These are phyloP conservation scores for Paraescarpia echinospica DNA, from an alignment of 1,140 invertebrate species.

Conservation along the genomic window DNA sequence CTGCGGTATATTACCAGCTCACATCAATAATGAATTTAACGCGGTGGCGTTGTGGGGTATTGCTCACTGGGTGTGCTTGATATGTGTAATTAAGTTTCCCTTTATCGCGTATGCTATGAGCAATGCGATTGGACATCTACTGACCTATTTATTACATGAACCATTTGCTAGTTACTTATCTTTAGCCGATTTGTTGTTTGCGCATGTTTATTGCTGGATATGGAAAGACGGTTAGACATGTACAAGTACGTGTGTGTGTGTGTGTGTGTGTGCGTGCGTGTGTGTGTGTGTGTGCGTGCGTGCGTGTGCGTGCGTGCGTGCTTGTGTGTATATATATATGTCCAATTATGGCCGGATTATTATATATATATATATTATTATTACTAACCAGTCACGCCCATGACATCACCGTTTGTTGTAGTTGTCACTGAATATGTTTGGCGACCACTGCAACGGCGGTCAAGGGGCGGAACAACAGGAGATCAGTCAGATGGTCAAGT, in stretches of 20 bases:
- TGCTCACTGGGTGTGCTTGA: neutral
- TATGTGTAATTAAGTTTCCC: neutral
- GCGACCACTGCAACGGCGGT: slow-evolving; percentile 27
- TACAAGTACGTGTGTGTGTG: too few species aligned
- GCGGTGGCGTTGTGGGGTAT: neutral
- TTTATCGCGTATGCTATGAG: neutral
- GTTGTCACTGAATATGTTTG: slow-evolving; percentile 45
- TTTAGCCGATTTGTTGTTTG: neutral
- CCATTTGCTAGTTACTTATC: neutral
- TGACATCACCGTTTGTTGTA: slow-evolving; percentile 26
- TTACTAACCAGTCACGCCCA: too few species aligned
- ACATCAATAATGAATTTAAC: neutral
- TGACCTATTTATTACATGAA: neutral
- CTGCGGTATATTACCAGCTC: neutral
- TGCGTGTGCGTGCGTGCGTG: too few species aligned
- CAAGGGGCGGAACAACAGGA: slow-evolving; percentile 76
- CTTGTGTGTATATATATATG: too few species aligned
- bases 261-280: too few species aligned
- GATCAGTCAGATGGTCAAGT: slow-evolving; percentile 90
- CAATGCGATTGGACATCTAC: neutral
- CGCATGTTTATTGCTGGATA: neutral
- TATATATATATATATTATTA: too few species aligned
- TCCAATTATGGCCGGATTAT: too few species aligned
- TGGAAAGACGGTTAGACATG: too few species aligned
- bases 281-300: too few species aligned